Percentiles rank a stretch among this genome's conserved stretches.
Conservation (phyloP, 2,113 vertebrate genomes). For the Pimephales promelas region DNA sequence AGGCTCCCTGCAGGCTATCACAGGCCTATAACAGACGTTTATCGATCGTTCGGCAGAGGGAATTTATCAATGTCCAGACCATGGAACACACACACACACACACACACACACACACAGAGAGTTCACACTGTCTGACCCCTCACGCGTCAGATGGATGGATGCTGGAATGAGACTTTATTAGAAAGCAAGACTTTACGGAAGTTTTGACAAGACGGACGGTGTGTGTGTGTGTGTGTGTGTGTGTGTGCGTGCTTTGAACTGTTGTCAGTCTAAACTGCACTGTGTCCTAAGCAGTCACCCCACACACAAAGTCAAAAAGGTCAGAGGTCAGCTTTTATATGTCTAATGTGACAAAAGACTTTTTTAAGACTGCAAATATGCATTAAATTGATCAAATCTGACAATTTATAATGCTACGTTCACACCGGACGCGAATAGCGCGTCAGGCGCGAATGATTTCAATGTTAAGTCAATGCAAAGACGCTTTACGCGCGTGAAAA, state of each 20-base stretch:
- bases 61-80: constrained; percentile 64
- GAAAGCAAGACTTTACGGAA: constrained; percentile 57
- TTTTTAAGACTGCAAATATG: background rate
- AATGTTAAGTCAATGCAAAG: no score
- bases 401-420: background rate
- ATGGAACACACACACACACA: constrained; percentile 36
- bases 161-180: constrained; percentile 58
- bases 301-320: background rate
- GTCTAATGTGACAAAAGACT: background rate
- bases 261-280: constrained; percentile 24
- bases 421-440: no score
- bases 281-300: background rate
- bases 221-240: constrained; percentile 25
- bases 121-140: constrained; percentile 55
- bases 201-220: constrained; percentile 43
- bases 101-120: constrained; percentile 44
- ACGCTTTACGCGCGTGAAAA: no score
- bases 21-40: constrained; percentile 57
- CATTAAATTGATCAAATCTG: background rate
- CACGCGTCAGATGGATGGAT: constrained; percentile 52
- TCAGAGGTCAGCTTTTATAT: constrained; percentile 15
- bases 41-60: constrained; percentile 56
- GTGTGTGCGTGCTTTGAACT: background rate
- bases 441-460: no score
- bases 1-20: constrained; percentile 53